Evolutionary conservation across 2,888 invertebrate genomes (phyloP).

Genomic region (Stenodema calcarata): DNA sequence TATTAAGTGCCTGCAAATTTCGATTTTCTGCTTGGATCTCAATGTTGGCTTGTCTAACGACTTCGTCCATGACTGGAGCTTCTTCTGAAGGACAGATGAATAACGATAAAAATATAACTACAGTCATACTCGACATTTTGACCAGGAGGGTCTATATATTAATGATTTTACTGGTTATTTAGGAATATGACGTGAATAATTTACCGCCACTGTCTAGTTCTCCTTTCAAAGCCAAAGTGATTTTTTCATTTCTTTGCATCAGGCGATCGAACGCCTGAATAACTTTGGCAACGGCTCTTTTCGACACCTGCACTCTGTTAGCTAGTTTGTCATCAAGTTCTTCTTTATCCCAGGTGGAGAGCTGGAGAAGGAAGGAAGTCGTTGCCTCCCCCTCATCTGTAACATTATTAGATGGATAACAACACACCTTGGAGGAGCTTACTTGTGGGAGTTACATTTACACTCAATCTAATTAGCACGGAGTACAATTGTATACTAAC

Average conservation of each 20-base stretch:
- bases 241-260: constrained; percentile 94
- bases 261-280: constrained; percentile 95
- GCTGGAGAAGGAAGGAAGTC: constrained; percentile 91
- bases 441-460: too few relatives aligned
- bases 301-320: constrained; percentile 94
- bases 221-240: constrained; percentile 85
- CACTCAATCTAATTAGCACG: neutral
- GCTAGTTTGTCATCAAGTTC: constrained; percentile 95
- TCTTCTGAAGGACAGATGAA: constrained; percentile 65
- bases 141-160: too few relatives aligned
- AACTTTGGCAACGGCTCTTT: constrained; percentile 94
- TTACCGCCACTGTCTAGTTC: constrained; percentile 73
- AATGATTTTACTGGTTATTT: too few relatives aligned
- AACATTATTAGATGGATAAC: neutral
- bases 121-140: too few relatives aligned
- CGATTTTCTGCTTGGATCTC: constrained; percentile 90
- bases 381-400: constrained; percentile 95
- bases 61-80: constrained; percentile 78
- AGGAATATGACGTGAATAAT: neutral
- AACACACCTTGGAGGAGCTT: too few relatives aligned
- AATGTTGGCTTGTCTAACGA: constrained; percentile 82
- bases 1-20: constrained; percentile 88
- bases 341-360: constrained; percentile 97
- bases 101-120: neutral
- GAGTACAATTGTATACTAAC: constrained; percentile 64